phyloP scores from a whole-genome alignment of 2,888 invertebrate species.

The Calameuta filiformis region DNA sequence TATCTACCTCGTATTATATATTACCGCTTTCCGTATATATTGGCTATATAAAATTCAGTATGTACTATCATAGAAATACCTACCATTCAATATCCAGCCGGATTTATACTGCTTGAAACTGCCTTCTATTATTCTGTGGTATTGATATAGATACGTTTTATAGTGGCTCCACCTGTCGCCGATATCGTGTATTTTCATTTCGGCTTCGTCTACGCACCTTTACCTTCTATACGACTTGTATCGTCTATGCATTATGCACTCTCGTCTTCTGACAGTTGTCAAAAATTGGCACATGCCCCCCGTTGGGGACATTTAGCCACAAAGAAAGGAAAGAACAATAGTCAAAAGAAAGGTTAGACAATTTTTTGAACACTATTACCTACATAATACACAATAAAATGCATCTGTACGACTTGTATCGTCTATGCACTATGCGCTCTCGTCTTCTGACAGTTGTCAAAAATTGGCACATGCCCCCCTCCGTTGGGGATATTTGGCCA shows the following conservation, averaged over 20 bases:
- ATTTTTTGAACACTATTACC: background rate
- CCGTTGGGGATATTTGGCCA: too few relatives aligned
- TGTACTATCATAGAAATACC: slow-evolving; percentile 17
- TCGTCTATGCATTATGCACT: background rate
- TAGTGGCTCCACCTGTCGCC: slow-evolving; percentile 25
- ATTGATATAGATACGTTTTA: slow-evolving; percentile 23
- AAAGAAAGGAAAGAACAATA: too few relatives aligned
- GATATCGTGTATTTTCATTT: slow-evolving; percentile 25
- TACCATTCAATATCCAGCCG: slow-evolving; percentile 25
- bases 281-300: too few relatives aligned
- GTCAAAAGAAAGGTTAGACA: background rate
- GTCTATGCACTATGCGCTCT: background rate
- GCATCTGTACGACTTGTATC: background rate
- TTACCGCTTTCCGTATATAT: background rate
- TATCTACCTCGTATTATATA: background rate
- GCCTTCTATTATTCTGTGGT: slow-evolving; percentile 23
- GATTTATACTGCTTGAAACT: slow-evolving; percentile 24
- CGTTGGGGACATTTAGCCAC: too few relatives aligned
- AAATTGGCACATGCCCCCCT: too few relatives aligned
- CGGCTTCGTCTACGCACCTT: slow-evolving; percentile 9
- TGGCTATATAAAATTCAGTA: background rate
- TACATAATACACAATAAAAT: background rate
- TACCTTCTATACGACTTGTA: background rate
- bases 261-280: background rate
- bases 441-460: background rate